Conservation (phyloP, 2,113 vertebrate species). For the Peromyscus maniculatus region DNA sequence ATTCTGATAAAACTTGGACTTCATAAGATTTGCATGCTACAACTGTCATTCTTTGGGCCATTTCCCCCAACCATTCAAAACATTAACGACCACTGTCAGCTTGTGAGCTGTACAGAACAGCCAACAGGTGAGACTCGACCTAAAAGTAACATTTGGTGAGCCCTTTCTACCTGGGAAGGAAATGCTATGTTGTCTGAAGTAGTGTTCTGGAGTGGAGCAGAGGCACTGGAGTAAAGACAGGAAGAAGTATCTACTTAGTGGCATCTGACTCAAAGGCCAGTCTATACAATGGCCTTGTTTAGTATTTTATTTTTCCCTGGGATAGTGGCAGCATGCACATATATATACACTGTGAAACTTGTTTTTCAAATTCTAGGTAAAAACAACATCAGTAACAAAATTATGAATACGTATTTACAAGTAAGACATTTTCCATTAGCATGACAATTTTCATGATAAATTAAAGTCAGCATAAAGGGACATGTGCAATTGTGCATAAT, state of each 20-base stretch:
- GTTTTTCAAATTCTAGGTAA: conserved; percentile 86
- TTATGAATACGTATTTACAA: conserved; percentile 89
- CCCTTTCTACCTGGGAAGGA: neutral
- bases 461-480: no score
- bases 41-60: conserved; percentile 45
- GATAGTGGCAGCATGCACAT: conserved; percentile 68
- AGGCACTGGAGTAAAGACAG: conserved; percentile 77
- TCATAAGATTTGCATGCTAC: neutral
- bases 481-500: no score
- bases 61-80: no score
- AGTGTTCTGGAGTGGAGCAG: conserved; percentile 57
- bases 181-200: no score
- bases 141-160: neutral
- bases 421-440: conserved; percentile 86
- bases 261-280: conserved; percentile 66
- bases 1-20: conserved; percentile 41
- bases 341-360: conserved; percentile 75
- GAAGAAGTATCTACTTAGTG: conserved; percentile 41
- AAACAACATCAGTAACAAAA: conserved; percentile 88
- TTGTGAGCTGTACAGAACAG: neutral
- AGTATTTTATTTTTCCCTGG: conserved; percentile 65
- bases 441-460: conserved; percentile 86
- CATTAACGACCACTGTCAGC: no score
- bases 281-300: conserved; percentile 59
- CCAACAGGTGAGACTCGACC: neutral